phyloP scores from a whole-genome alignment of 1,140 invertebrate species.

The Drosophila tropicalis region DNA sequence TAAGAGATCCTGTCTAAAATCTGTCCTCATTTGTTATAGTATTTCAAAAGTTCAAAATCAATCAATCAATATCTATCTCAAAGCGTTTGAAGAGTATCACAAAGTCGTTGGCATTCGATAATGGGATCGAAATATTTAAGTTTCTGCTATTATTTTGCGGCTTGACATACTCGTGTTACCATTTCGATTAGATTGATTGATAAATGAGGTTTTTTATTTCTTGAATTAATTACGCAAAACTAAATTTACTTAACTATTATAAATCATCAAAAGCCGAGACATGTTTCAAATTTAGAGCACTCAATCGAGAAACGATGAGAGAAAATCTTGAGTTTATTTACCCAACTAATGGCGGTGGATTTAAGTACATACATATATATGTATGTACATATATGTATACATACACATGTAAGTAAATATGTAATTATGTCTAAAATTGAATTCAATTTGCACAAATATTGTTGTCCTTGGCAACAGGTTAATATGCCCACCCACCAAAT shows the following conservation, averaged over 20 bases:
- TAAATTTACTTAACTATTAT: conserved; percentile 28
- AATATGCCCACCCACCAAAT: not conserved
- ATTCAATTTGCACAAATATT: conserved; percentile 10
- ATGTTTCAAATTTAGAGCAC: conserved; percentile 16
- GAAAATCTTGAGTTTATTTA: not conserved
- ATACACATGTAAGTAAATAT: not conserved
- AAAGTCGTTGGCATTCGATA: not conserved
- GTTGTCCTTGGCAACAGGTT: not conserved
- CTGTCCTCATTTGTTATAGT: too few species aligned
- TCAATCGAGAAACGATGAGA: not conserved
- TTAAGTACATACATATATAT: too few species aligned
- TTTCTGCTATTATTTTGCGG: conserved; percentile 19
- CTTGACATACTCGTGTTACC: conserved; percentile 45
- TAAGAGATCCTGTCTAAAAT: too few species aligned
- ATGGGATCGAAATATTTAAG: not conserved
- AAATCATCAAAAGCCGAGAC: conserved; percentile 5
- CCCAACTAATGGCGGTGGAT: not conserved
- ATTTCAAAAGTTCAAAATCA: too few species aligned
- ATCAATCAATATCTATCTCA: too few species aligned
- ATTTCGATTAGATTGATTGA: conserved; percentile 72
- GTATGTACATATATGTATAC: too few species aligned
- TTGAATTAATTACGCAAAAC: conserved; percentile 63
- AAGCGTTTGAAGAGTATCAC: not conserved
- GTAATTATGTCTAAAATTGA: conserved; percentile 4
- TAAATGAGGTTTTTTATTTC: conserved; percentile 63